Base-by-base conservation (phyloP, 2,888 invertebrate genomes). In the Acheta domesticus region DNA sequence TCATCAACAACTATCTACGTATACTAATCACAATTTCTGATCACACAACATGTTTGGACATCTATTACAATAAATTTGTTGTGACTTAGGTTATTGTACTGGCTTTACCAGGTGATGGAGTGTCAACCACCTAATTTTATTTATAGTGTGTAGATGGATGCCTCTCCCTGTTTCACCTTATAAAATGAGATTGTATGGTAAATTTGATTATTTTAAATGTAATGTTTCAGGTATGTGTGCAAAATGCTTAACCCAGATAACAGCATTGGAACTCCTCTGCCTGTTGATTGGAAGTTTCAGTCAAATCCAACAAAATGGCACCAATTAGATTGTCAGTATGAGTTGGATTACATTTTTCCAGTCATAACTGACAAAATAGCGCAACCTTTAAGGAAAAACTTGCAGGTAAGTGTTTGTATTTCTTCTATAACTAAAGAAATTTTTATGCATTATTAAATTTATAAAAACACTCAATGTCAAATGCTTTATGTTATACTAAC, bases 231-330 rank as follows among this genome's bases (percentile, higher is more conserved):
- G 84, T 89, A 90, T 83, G 90, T 89, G 78, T 93, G 92, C 84
- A 92, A 92, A 85, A 91, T 91, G 84, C 87, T 92, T 82, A 92
- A 94, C 85, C 88, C 91, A 12, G 76, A 76, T n/a, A 87, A 87
- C 12, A 84, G 85, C 11, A 83, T 83, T 19, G 85, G 83, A 77
- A 87, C 88, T 73, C 86, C 89, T 78, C 90, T 90, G 83, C 91
- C 92, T 14, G 93, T 92, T 48, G 95, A 96, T 48, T 92, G 93
- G 90, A 96, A 94, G 85, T 93, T 93, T 85, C 88, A 92, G 83
- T 88, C 91, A 0, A 92, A 92, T 85, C 86, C 89, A 1, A 91
- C 91, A 36, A 92, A 91, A 82, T 96, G 96, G 95, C 90, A 92
- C 83, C 89, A 92, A 82, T 86, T 96, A 48, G 93, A 95, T 84